These are phyloP conservation scores for Empis stercorea DNA, from an alignment of 2,888 invertebrate species.

Conservation along the genomic window DNA sequence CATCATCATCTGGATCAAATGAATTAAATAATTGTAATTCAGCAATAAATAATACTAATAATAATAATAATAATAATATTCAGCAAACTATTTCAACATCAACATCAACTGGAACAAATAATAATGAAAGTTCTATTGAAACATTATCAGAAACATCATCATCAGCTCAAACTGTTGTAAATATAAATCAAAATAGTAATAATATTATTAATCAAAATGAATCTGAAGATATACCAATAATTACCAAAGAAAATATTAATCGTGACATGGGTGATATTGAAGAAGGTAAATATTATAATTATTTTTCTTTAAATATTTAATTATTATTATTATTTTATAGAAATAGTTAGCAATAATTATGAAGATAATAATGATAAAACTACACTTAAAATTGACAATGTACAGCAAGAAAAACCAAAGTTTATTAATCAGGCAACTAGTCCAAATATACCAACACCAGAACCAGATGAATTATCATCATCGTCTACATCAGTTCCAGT, in stretches of 20 bases:
- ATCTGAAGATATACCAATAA: background rate
- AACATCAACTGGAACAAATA: constrained; percentile 3
- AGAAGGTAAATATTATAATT: constrained; percentile 11
- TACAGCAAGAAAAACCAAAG: constrained; percentile 29
- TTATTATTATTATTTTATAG: constrained; percentile 6
- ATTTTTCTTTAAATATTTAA: background rate
- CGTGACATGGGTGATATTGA: constrained; percentile 17
- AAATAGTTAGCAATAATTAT: constrained; percentile 9
- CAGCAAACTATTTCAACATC: background rate
- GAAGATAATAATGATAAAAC: constrained; percentile 14
- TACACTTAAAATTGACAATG: constrained; percentile 5
- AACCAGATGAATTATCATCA: constrained; percentile 10
- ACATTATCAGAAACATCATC: constrained; percentile 20
- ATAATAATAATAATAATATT: too few species aligned
- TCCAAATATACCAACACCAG: constrained; percentile 32
- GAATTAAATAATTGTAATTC: too few species aligned
- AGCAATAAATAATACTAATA: background rate
- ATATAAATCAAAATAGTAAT: constrained; percentile 5
- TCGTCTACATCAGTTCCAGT: constrained; percentile 1
- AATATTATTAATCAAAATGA: constrained; percentile 4
- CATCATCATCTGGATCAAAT: constrained; percentile 8
- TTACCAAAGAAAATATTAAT: constrained; percentile 14
- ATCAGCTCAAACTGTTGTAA: constrained; percentile 21
- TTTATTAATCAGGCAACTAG: constrained; percentile 37
- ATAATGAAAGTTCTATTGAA: constrained; percentile 16